Evolutionary conservation across 2,113 vertebrate species (phyloP), one percentile per base, ranked within the genome.

Genomic region (Centropus bengalensis): DNA sequence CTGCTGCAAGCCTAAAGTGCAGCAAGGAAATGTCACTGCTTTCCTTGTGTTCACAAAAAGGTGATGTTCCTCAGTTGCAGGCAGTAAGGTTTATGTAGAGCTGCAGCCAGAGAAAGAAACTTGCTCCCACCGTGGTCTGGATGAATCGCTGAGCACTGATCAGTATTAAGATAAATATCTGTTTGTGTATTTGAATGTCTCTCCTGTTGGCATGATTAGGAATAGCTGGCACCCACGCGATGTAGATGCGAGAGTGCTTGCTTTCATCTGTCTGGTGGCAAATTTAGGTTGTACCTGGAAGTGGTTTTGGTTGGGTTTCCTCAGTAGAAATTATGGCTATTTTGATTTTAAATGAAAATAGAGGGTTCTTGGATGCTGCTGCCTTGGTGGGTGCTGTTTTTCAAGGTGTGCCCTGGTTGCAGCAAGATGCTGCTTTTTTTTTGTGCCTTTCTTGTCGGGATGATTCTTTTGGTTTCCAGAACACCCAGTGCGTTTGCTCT

Each of bases 371-470:
- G 1, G 64, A 63, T 59, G 60, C 77, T 70, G 86, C 93, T 89
- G 80, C 74, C 26, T 42, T 1, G 1, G 73, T 91, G 84, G 64
- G 92, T 78, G 77, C 74, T 89, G 14, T 82, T 84, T 54, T 89
- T 71, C 51, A 89, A 71, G 69, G 47, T 45, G 54, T 89, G 83
- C 89, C 81, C 84, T 30, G 2, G 49, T 28, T 68, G 83, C 69
- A 89, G 86, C 22, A 5, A 52, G 77, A 79, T 86, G 81, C 88
- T 92, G 86, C 86, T 55, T 67, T 80, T 67, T 80, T 81, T 73
- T 59, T 51, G 91, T 93, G 89, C 91, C 93, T 96, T 96, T 95
- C 88, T 91, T 82, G 71, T 78, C 9, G 5, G 60, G 49, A 88
- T 68, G 82, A 78, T 86, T 78, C 30, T 88, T 84, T 86, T 40